These are phyloP conservation scores for Trichomycterus rosablanca DNA, from an alignment of 2,113 vertebrate genomes.

Conservation along the genomic window DNA sequence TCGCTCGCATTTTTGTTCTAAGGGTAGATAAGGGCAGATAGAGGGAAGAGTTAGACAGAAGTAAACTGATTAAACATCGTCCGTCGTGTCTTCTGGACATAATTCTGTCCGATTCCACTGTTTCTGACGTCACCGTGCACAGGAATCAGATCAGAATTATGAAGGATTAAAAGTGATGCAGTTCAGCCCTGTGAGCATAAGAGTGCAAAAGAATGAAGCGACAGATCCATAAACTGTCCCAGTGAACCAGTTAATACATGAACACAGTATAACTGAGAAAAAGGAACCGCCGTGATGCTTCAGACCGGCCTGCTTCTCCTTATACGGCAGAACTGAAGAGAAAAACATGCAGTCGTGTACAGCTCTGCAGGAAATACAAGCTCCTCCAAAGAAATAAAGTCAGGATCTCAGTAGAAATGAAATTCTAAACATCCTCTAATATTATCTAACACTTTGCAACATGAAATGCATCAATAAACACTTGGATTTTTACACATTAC, in stretches of 20 bases:
- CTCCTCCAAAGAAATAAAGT: too few relatives aligned
- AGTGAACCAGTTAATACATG: neutral
- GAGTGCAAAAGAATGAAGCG: neutral
- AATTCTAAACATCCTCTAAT: too few relatives aligned
- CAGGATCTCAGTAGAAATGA: too few relatives aligned
- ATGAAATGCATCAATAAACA: neutral
- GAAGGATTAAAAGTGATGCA: neutral
- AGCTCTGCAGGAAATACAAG: too few relatives aligned
- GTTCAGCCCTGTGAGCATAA: neutral
- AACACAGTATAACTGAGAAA: neutral
- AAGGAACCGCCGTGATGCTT: neutral
- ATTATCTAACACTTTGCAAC: neutral
- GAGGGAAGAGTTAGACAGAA: conserved; percentile 32
- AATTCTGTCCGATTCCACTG: neutral
- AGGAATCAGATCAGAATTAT: neutral
- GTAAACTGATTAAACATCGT: too few relatives aligned
- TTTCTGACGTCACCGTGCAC: neutral
- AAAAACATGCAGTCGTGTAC: too few relatives aligned
- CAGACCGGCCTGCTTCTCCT: neutral
- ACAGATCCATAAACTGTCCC: neutral
- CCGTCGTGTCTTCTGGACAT: neutral
- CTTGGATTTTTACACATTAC: neutral
- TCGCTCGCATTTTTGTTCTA: conserved; percentile 61
- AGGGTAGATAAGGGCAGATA: conserved; percentile 30
- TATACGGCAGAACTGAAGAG: neutral